Conservation (phyloP, 1,140 invertebrate species). For the Zophobas atratus region DNA sequence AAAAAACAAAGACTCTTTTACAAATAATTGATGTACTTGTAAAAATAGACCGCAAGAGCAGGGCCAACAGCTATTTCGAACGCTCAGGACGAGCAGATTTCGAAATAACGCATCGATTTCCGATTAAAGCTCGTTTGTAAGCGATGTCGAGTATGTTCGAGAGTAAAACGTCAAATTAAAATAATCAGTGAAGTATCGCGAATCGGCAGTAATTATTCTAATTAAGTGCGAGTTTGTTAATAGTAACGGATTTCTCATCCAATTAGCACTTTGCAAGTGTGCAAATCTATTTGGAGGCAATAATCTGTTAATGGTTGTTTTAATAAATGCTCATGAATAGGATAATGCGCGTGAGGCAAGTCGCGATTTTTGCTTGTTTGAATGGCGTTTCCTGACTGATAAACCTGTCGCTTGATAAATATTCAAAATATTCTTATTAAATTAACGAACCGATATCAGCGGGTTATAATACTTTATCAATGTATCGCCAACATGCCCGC, state of each 20-base stretch:
- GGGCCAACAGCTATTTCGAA: not conserved
- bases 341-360: not conserved
- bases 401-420: not conserved
- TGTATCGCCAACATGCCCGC: conserved; percentile 1
- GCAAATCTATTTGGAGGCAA: not conserved
- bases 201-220: not conserved
- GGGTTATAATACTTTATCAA: conserved; percentile 5
- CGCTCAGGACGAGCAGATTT: not conserved
- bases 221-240: conserved; percentile 8
- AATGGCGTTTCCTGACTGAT: not conserved
- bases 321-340: conserved; percentile 2
- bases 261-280: conserved; percentile 1
- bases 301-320: conserved; percentile 3
- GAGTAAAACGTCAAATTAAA: conserved; percentile 7
- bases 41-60: conserved; percentile 1
- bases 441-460: conserved; percentile 4
- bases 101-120: no score
- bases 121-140: no score
- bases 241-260: conserved; percentile 2
- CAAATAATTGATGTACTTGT: conserved; percentile 10
- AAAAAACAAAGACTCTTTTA: not conserved
- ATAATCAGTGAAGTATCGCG: not conserved
- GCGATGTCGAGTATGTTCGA: no score
- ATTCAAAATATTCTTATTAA: conserved; percentile 12
- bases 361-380: not conserved